Base-by-base conservation (phyloP, 2,113 vertebrate genomes). In the Trematocara macrostoma region DNA sequence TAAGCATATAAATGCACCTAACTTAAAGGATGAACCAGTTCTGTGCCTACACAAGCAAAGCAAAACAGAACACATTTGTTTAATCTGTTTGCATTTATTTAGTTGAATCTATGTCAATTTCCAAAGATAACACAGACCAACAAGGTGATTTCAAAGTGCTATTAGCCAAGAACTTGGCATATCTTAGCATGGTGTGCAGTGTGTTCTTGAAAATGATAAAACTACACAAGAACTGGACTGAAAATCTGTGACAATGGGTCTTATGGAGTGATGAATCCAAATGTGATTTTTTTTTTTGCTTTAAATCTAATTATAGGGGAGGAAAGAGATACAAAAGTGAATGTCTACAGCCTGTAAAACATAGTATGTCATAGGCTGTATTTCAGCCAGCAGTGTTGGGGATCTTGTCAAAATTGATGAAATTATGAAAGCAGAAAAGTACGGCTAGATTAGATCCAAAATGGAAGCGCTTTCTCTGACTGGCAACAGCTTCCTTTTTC, bases 191-290 rank as follows among this genome's bases (percentile, higher is more conserved):
- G 6, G 10, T 2, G 8, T 61, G 31, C 57, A 64, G 31, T 64
- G 31, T 69, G 64, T 69, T 0, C 64, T 69, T 40, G 23, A 42
- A 69, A 42, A 15, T 15, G n/a, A 69, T 2, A 7, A 69, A 15
- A 69, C 38, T 42, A 69, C 64, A 42, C 64, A 42, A 69, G 38
- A 69, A 42, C 64, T 69, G 64, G 64, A 69, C 35, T 69, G 38
- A 9, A 42, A 42, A 23, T 1, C 64, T 9, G 64, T 23, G 35
- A 23, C 64, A 42, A 42, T 14, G n/a, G 1, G 35, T 42, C 35
- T 42, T 69, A 23, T 40, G 0, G n/a, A 69, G n/a, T 6, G 11
- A 69, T 69, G 38, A 69, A 69, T 69, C 38, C 64, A 69, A 42
- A 67, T 67, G 3, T 0, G 16, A 40, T 11, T 42, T 23, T 15